These are phyloP conservation scores for Rhinoraja longicauda DNA, from an alignment of 2,797 vertebrate genomes.

Conservation along the genomic window DNA sequence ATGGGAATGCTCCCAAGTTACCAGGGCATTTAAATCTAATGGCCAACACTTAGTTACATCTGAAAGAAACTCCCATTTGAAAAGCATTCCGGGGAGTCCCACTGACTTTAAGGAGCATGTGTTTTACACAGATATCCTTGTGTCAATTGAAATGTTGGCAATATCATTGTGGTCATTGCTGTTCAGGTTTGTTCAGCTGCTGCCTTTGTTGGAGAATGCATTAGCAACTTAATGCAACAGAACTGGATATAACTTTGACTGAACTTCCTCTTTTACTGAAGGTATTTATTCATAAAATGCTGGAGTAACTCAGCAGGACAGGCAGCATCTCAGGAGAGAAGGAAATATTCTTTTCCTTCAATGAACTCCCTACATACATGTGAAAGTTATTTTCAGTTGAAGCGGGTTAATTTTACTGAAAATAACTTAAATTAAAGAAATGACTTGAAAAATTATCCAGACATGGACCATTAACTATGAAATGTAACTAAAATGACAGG, in stretches of 20 bases:
- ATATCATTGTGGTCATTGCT: neutral
- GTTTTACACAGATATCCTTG: neutral
- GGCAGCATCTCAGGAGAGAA: no score
- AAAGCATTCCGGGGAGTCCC: neutral
- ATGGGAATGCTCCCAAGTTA: neutral
- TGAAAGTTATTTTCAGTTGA: neutral
- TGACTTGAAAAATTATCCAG: neutral
- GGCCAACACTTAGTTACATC: neutral
- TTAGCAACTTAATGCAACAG: neutral
- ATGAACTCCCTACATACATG: neutral
- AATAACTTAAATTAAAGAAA: neutral
- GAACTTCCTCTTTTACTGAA: neutral
- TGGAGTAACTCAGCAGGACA: no score
- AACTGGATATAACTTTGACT: neutral
- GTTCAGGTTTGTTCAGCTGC: conserved; percentile 19
- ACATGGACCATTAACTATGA: neutral
- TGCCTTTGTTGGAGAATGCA: conserved; percentile 9
- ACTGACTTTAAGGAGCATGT: neutral
- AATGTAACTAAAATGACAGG: neutral
- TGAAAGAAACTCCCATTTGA: conserved; percentile 5
- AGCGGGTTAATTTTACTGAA: neutral
- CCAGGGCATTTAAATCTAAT: neutral
- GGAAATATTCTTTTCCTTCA: neutral
- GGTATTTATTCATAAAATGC: no score
- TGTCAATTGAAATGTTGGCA: neutral